Base-by-base conservation (phyloP, 2,888 invertebrate genomes). In the Encarsia formosa region DNA sequence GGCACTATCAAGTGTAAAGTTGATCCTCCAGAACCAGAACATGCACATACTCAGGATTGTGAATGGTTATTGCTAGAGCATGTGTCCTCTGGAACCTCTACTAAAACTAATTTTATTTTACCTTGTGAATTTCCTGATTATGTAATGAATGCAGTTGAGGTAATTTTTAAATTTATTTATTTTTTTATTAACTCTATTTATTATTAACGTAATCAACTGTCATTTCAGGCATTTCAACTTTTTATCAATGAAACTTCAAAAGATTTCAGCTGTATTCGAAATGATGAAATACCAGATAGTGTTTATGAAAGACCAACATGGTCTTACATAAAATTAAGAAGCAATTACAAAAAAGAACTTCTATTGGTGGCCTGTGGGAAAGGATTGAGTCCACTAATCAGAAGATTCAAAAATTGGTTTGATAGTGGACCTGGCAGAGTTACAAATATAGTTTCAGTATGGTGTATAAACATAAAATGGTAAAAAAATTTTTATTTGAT, bases 331-430 rank as follows among this genome's bases (percentile, higher is more conserved):
- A 51, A 48, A 48, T 8, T 57, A 18, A 54, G 54, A 52, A 49
- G 45, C 13, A 57, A 57, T 52, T 57, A 49, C n/a, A 57, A 52
- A 29, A 43, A 49, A 18, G 57, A 57, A 43, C 29, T 57, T 16
- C 40, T 51, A 39, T 13, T 57, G 16, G 40, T 42, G 19, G 54
- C 19, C 19, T 42, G 35, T 54, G 57, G 57, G 3, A 54, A 52
- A 43, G 44, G 34, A 24, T 11, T 57, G 16, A 40, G 20, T 24
- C 31, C 48, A 22, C 39, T 54, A 26, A 3, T 49, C 20, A 34
- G 11, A 5, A 15, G 13, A 11, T 49, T 54, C 22, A 45, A 31
- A 39, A 39, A 15, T 26, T 49, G 20, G 49, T 57, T 54, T 35
- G 11, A 16, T 5, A 11, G 20, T 32, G 57, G 54, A 8, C 45